Evolutionary conservation across 2,113 vertebrate genomes (phyloP), one percentile per base, ranked within the genome.

Genomic region (Takifugu flavidus): DNA sequence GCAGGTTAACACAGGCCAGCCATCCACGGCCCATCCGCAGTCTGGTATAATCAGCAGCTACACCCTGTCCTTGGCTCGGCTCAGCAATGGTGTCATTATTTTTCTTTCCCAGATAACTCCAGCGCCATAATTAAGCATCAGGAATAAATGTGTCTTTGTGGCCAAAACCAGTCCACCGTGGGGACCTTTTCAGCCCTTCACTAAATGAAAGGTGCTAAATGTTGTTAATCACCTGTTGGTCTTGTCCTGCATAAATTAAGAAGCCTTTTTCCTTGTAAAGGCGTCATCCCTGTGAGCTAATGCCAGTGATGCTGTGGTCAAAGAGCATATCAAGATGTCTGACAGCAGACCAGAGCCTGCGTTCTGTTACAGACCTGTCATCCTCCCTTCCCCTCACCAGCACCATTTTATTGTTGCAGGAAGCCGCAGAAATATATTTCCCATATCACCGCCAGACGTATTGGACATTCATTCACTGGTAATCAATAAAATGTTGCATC

Each of bases 11-110:
- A 14, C 47, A 70, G 44, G 31, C 34, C 34, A 39, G 29, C 20
- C 20, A 20, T 20, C 20, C 20, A 14, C 55, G 29, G 7, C 47
- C 65, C 72, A 70, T 59, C 28, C 0, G 2, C 56, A 59, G 29
- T 46, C 53, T 77, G 39, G 49, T 15, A 68, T 68, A 62, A 71
- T 66, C 67, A 55, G 3, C 39, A 69, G 52, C 43, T 45, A 60
- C 26, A 6, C 45, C 0, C 7, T 72, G 80, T 72, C 82, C 85
- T 87, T 80, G 72, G 51, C 61, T 49, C 83, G 78, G 78, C 82
- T 65, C 75, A 65, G 71, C 65, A 66, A 14, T 56, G 31, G n/a
- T 27, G 55, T 75, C 72, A 75, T 73, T 74, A 61, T 77, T 62
- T 78, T 63, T 53, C 25, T 69, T 64, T 60, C 42, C 44, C 39